phyloP scores from a whole-genome alignment of 2,113 vertebrate species.

The Pristiophorus japonicus region DNA sequence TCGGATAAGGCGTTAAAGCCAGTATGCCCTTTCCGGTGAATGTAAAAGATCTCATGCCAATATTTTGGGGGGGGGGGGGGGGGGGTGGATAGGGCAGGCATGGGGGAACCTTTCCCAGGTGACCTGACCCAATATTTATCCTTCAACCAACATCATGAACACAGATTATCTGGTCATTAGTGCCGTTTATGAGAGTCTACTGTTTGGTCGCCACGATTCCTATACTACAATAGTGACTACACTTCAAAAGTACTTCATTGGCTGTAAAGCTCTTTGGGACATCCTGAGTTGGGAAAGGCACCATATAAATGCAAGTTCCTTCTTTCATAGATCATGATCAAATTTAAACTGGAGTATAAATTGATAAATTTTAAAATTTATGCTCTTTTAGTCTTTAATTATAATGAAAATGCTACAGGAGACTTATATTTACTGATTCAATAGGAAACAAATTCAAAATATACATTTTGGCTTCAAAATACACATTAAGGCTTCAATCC shows the following conservation, averaged over 20 bases:
- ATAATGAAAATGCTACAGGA: not conserved
- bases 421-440: not conserved
- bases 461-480: not conserved
- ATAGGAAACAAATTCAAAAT: not conserved
- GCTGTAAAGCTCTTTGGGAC: not conserved
- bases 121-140: not conserved
- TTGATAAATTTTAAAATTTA: not conserved
- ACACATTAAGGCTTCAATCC: not conserved
- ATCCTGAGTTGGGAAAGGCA: not conserved
- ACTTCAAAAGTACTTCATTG: not conserved
- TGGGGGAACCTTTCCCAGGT: no score
- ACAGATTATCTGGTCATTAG: not conserved
- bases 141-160: not conserved
- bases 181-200: not conserved
- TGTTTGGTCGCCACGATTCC: no score
- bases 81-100: no score
- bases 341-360: not conserved
- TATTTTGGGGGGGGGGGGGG: no score
- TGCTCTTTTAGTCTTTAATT: not conserved
- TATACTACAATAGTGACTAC: not conserved
- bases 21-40: not conserved
- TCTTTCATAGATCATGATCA: not conserved
- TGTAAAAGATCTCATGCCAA: not conserved
- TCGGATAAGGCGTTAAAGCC: not conserved
- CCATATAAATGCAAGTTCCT: not conserved